Evolutionary conservation across 2,797 vertebrate species (phyloP), one percentile per base, ranked within the genome.

Genomic region (Typhlichthys subterraneus): DNA sequence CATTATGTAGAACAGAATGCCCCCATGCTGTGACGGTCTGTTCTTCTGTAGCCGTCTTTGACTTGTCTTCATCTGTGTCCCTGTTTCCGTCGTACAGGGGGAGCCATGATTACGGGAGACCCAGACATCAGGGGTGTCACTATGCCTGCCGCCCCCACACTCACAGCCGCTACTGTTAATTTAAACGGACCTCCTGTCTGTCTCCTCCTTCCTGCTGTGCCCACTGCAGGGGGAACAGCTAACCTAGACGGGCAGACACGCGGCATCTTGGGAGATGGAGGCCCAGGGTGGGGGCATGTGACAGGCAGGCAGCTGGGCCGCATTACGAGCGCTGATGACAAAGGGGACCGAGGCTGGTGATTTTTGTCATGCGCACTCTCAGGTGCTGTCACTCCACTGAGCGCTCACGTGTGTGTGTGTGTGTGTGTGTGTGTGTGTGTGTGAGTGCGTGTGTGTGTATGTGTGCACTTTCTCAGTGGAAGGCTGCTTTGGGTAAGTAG

Each of bases 241-340:
- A 65, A 56, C 61, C 15, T 46, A 55, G 53, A 56, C 57, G 50
- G 48, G 33, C 65, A 6, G 12, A 56, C 56, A 45, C 51, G 66
- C n/a, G 52, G 72, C 58, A 79, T 52, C 48, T 67, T 79, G 77
- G 78, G 83, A 79, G 75, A 69, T 64, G 45, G 59, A 52, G 65
- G 61, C 2, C 38, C 8, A 13, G 12, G 75, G 69, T 63, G 42
- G 59, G 53, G 65, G 61, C 2, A 33, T 57, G 57, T 64, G 69
- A 67, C 17, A 75, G 73, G 69, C 58, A 81, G 72, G 69, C 86
- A 89, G 83, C 87, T 87, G 83, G 67, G 63, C 68, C 46, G 72
- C 66, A 80, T 83, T 77, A 85, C 51, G 52, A 46, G 67, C 38
- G 72, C 73, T 76, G 70, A 81, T 86, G 86, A 88, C 78, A 29